Evolutionary conservation across 2,113 vertebrate species (phyloP), one percentile per base, ranked within the genome.

Genomic region (Pipa parva): DNA sequence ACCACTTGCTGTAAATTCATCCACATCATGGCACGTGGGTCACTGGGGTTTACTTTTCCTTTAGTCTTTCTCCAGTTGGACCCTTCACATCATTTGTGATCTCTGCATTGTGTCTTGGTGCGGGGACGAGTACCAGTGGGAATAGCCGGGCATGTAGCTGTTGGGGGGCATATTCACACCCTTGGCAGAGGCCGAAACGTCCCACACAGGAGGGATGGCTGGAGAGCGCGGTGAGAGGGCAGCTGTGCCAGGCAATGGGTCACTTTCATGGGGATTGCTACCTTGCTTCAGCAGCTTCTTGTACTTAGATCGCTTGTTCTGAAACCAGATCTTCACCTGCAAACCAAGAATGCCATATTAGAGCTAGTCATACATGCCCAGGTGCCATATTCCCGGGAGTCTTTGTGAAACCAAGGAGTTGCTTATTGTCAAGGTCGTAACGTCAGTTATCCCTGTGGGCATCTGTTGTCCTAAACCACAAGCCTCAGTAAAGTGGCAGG

Each of bases 261-360:
- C 97, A 15, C 77, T 95, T 79, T 99, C 97, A 2, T 93, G 94
- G 1, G 95, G 95, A 77, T 98, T 98, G 74, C 91, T 77, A 52
- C 97, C 97, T 83, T 97, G 94, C 76, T 99, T 99, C 73, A 99
- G 87, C 73, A 99, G 79, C 85, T 99, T 99, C 91, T 99, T 99
- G 86, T 98, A 99, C 80, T 99, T 99, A 78, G 97, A 99, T 72
- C 97, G 93, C 76, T 99, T 99, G 81, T 99, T 99, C 86, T 99
- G 97, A 85, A 99, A 99, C 97, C 97, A 99, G 71, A 99, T 99
- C 89, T 99, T 98, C 86, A 98, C 96, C 96, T 99, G 85, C 5
- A 73, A 73, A 77, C 54, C 45, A 55, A 79, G 80, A 26, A 42
- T n/a, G 15, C 2, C 7, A n/a, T 42, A 42, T 42, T 42, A 42